phyloP scores from a whole-genome alignment of 2,888 invertebrate species.

The Craniophora ligustri region DNA sequence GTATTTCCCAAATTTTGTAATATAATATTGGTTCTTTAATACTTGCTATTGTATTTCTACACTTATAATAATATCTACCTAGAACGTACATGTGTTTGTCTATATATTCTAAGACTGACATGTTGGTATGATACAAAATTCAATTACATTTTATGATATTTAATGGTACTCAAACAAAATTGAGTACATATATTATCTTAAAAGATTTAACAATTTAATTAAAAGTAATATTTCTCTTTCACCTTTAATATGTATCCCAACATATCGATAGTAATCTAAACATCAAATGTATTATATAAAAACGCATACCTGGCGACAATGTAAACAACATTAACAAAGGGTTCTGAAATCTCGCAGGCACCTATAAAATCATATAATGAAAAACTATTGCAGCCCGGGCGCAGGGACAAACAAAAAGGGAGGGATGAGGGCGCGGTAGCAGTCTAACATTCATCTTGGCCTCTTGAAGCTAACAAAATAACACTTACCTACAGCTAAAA shows the following conservation, averaged over 20 bases:
- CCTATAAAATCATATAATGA: slow-evolving; percentile 86
- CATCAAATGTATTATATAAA: slow-evolving; percentile 78
- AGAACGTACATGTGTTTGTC: slow-evolving; percentile 21
- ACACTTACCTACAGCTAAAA: slow-evolving; percentile 87
- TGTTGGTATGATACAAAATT: slow-evolving; percentile 47
- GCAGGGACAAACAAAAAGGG: slow-evolving; percentile 81
- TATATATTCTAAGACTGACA: slow-evolving; percentile 53
- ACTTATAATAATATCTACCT: slow-evolving; percentile 27
- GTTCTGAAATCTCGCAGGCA: slow-evolving; percentile 86
- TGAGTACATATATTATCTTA: too few relatives aligned
- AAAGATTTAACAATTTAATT: background rate
- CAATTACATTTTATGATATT: background rate
- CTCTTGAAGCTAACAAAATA: slow-evolving; percentile 87
- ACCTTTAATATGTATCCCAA: slow-evolving; percentile 54
- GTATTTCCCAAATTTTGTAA: background rate
- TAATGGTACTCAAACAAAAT: too few relatives aligned
- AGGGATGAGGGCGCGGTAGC: slow-evolving; percentile 82
- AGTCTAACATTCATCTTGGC: slow-evolving; percentile 88
- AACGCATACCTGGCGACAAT: slow-evolving; percentile 89
- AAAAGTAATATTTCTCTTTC: background rate
- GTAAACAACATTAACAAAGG: slow-evolving; percentile 88
- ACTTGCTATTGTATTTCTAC: slow-evolving; percentile 1
- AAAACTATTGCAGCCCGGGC: slow-evolving; percentile 87
- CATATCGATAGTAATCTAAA: slow-evolving; percentile 62
- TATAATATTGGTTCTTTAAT: background rate